Conservation (phyloP, 2,888 invertebrate species). For the Autographa pulchrina region DNA sequence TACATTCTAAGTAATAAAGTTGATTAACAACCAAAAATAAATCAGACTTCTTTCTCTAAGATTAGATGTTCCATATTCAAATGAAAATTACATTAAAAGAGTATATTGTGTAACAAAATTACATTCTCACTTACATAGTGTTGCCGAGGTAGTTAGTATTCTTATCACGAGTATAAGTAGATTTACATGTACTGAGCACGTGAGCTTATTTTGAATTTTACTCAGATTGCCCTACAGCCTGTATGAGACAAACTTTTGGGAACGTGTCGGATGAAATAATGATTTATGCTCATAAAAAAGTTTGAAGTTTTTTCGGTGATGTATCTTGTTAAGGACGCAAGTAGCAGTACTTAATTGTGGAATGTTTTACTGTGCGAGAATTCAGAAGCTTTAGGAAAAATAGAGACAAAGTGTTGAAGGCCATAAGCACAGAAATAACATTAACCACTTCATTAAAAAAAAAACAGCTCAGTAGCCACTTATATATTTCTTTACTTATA, state of each 20-base stretch:
- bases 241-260: conserved; percentile 58
- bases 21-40: conserved; percentile 1
- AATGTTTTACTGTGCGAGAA: too few relatives aligned
- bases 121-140: conserved; percentile 56
- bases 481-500: too few relatives aligned
- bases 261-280: conserved; percentile 62
- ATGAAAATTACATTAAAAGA: conserved; percentile 35
- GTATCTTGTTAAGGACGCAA: background rate
- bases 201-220: conserved; percentile 84
- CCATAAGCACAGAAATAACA: too few relatives aligned
- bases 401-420: too few relatives aligned
- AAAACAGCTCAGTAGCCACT: too few relatives aligned
- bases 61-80: conserved; percentile 9
- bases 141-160: conserved; percentile 71
- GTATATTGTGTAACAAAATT: conserved; percentile 39
- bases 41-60: background rate
- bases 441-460: too few relatives aligned
- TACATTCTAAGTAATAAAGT: background rate
- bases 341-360: too few relatives aligned
- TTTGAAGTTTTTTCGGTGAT: conserved; percentile 37
- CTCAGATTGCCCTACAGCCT: conserved; percentile 72
- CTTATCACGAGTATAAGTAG: conserved; percentile 81
- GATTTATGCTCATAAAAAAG: conserved; percentile 58
- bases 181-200: conserved; percentile 85
- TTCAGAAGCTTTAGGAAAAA: too few relatives aligned